Evolutionary conservation across 1,140 invertebrate species (phyloP).

Genomic region (Calliopsis andreniformis): DNA sequence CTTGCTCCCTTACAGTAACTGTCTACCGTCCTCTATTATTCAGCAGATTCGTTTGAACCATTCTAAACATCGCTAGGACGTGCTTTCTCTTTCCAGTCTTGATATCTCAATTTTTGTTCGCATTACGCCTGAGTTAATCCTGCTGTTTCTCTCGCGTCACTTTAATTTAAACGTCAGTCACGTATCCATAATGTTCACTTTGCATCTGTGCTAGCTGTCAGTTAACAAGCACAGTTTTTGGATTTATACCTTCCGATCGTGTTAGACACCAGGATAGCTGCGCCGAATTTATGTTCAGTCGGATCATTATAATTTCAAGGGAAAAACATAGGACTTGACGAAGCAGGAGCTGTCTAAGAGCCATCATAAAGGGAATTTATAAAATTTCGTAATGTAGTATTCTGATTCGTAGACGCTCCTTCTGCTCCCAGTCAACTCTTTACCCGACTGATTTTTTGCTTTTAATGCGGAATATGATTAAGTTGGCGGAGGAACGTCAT

Average conservation of each 20-base stretch:
- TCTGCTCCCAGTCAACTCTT: constrained; percentile 66
- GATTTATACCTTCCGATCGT: constrained; percentile 4
- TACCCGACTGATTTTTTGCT: constrained; percentile 70
- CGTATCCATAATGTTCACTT: no score
- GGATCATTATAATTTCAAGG: constrained; percentile 77
- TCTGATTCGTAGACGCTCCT: constrained; percentile 74
- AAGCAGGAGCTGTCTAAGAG: constrained; percentile 76
- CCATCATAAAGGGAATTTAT: constrained; percentile 80
- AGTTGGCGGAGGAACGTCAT: constrained; percentile 52
- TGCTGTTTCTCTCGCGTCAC: no score
- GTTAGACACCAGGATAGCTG: constrained; percentile 25
- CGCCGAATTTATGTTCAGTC: constrained; percentile 71
- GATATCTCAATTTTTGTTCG: constrained; percentile 14
- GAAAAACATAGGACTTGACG: constrained; percentile 76
- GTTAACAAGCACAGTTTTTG: background rate
- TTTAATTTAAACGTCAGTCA: no score
- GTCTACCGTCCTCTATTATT: constrained; percentile 78
- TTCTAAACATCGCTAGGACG: constrained; percentile 75
- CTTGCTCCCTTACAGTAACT: constrained; percentile 76
- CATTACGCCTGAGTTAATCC: background rate
- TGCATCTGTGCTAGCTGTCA: no score
- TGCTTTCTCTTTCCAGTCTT: constrained; percentile 12
- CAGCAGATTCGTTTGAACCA: constrained; percentile 77
- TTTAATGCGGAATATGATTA: constrained; percentile 66
- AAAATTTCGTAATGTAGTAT: constrained; percentile 81